Percentiles rank a stretch among this genome's conserved stretches.
These are phyloP conservation scores for Wasmannia auropunctata DNA, from an alignment of 1,140 invertebrate species.

Conservation along the genomic window DNA sequence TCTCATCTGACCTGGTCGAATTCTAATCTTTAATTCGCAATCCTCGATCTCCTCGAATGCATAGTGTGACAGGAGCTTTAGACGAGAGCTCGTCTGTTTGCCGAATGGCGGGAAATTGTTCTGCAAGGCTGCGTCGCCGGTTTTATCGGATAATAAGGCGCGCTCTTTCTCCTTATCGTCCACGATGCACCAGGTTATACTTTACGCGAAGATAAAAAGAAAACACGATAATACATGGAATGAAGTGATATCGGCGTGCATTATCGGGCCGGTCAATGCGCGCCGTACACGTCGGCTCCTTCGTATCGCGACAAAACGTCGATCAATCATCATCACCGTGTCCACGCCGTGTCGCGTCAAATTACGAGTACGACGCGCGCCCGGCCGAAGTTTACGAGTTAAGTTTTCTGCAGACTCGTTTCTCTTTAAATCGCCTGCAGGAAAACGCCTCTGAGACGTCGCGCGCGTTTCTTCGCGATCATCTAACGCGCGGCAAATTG, in stretches of 20 bases:
- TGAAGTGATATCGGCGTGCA: constrained; percentile 9
- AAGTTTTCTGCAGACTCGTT: not conserved
- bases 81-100: constrained; percentile 10
- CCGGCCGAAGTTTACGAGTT: not conserved
- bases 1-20: no score
- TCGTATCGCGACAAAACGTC: not conserved
- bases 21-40: no score
- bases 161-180: constrained; percentile 2
- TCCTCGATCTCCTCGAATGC: no score
- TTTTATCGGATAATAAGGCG: constrained; percentile 40
- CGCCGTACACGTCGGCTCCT: not conserved
- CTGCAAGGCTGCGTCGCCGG: not conserved
- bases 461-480: not conserved
- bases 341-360: not conserved
- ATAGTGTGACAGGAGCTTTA: no score
- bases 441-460: not conserved
- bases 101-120: constrained; percentile 20
- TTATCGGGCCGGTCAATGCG: constrained; percentile 12
- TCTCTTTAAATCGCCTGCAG: not conserved
- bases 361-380: not conserved
- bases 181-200: constrained; percentile 18
- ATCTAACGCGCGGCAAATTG: not conserved
- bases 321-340: constrained; percentile 6
- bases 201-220: constrained; percentile 23
- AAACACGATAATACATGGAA: not conserved